phyloP scores from a whole-genome alignment of 2,113 vertebrate genomes.

The Xerus inauris region DNA sequence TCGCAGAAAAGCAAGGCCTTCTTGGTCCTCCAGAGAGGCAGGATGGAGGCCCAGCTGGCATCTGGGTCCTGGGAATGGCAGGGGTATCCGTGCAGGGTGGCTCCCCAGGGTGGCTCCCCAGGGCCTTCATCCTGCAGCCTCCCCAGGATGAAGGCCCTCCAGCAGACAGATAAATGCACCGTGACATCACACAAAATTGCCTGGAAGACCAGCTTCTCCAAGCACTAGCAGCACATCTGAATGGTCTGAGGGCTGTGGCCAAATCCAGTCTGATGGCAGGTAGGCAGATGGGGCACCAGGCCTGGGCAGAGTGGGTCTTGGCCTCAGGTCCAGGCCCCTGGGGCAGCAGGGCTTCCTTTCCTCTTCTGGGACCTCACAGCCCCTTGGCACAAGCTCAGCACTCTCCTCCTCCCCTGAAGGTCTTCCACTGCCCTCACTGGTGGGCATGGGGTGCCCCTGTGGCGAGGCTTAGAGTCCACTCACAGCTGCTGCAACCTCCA shows the following conservation, averaged over 20 bases:
- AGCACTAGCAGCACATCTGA: background rate
- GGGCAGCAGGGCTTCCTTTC: background rate
- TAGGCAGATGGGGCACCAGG: fast-evolving
- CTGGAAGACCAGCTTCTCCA: fast-evolving
- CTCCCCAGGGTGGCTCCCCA: too few species aligned
- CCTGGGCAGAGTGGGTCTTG: too few species aligned
- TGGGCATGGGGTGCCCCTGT: background rate
- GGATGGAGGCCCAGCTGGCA: background rate
- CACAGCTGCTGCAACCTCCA: fast-evolving
- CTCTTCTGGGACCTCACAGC: background rate
- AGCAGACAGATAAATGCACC: background rate
- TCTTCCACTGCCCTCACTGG: background rate
- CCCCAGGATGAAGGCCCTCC: background rate
- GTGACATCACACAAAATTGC: fast-evolving
- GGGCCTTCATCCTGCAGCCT: background rate
- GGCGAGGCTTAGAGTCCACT: fast-evolving
- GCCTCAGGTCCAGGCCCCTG: background rate
- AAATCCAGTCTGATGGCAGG: background rate
- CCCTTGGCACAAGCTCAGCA: too few species aligned
- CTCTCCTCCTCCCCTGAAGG: background rate
- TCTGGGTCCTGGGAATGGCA: background rate
- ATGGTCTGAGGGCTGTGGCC: background rate
- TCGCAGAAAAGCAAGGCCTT: background rate
- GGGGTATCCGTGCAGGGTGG: background rate
- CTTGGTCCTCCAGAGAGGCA: background rate